phyloP scores from a whole-genome alignment of 2,113 vertebrate genomes.

The Brachypodius melanocephalos region DNA sequence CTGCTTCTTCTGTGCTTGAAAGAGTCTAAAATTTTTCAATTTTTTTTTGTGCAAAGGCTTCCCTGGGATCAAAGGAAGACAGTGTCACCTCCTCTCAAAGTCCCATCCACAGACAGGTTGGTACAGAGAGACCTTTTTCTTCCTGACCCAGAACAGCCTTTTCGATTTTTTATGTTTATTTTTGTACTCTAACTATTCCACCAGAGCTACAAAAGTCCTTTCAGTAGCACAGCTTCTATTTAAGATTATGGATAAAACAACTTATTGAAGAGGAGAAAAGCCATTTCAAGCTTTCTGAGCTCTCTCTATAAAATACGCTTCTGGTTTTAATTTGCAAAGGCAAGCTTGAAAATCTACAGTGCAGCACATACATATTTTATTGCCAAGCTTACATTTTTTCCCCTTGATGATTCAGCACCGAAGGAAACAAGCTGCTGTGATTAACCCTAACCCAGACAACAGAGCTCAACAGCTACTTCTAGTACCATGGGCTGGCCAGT shows the following conservation, averaged over 20 bases:
- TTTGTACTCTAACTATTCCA: slow-evolving; percentile 4
- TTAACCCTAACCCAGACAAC: slow-evolving; percentile 57
- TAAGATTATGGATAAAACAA: slow-evolving; percentile 32
- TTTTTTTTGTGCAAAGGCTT: not conserved
- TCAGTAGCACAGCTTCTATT: slow-evolving; percentile 19
- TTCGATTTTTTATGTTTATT: slow-evolving; percentile 32
- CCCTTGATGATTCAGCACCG: slow-evolving; percentile 57
- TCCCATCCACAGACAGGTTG: not conserved
- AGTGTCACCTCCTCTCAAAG: not conserved
- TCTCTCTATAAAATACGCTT: not conserved
- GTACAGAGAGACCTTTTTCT: slow-evolving; percentile 12
- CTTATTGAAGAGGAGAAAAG: slow-evolving; percentile 45
- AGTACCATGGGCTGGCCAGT: not conserved
- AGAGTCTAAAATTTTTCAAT: not conserved
- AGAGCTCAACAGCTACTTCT: not conserved
- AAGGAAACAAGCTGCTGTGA: slow-evolving; percentile 18
- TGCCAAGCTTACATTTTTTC: slow-evolving; percentile 68
- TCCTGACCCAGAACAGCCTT: slow-evolving; percentile 8
- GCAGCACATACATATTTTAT: slow-evolving; percentile 59
- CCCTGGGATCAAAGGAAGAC: not conserved
- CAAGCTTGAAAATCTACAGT: slow-evolving; percentile 60
- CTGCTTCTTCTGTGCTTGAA: not conserved
- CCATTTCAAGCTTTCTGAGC: slow-evolving; percentile 44
- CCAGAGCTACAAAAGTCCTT: slow-evolving; percentile 11
- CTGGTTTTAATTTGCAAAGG: slow-evolving; percentile 61